Evolutionary conservation across 2,113 vertebrate species (phyloP).

Genomic region (Paraplagusia blochii): DNA sequence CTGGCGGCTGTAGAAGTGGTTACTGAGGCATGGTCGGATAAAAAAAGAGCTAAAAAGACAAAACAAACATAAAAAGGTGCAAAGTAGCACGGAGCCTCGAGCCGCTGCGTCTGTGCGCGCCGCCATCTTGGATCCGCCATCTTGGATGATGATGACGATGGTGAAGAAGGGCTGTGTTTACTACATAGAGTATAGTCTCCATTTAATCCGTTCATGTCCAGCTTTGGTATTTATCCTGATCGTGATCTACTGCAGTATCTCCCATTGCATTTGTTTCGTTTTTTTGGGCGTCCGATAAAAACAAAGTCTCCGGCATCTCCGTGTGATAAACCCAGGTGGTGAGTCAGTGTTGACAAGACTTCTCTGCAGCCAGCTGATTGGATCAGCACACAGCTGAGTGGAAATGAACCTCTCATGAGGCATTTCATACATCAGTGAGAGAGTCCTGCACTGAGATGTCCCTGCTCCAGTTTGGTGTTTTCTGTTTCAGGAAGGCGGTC

Average conservation of each 20-base stretch:
- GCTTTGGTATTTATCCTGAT: conserved; percentile 28
- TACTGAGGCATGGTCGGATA: no score
- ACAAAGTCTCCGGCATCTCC: conserved; percentile 9
- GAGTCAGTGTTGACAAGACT: conserved; percentile 37
- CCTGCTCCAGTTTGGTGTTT: conserved; percentile 19
- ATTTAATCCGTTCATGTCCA: conserved; percentile 44
- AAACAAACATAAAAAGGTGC: no score
- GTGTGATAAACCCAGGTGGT: conserved; percentile 13
- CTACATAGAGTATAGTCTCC: conserved; percentile 3
- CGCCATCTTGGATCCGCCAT: no score
- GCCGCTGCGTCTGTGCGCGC: no score
- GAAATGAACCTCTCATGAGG: conserved; percentile 62
- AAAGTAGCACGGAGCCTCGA: no score
- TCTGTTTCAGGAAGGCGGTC: no score
- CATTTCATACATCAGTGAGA: conserved; percentile 39
- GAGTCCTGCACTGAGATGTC: conserved; percentile 16
- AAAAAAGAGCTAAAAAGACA: no score
- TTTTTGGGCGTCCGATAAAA: conserved; percentile 20
- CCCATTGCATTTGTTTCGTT: conserved; percentile 22
- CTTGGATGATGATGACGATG: neutral
- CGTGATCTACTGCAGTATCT: conserved; percentile 1
- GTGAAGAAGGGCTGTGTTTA: neutral
- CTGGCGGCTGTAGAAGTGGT: no score
- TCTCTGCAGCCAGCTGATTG: conserved; percentile 42
- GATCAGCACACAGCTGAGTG: conserved; percentile 41